Percentiles rank a stretch among this genome's conserved stretches.
Evolutionary conservation across 2,888 invertebrate species (phyloP).

Genomic region (Suillia variegata): DNA sequence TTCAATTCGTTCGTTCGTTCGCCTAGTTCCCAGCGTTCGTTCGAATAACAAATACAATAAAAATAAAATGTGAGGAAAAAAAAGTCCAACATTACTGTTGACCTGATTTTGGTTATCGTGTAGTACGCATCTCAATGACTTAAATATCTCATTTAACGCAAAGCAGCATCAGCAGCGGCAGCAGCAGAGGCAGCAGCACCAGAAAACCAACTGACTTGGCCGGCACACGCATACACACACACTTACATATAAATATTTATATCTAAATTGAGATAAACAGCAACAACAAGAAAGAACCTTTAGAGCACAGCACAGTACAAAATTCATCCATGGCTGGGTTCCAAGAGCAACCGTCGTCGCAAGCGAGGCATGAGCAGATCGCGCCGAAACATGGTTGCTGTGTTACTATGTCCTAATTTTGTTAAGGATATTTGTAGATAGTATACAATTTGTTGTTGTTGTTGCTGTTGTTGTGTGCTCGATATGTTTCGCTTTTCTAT

Average conservation of each 20-base stretch:
- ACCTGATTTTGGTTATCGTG: constrained; percentile 46
- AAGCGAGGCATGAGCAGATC: background rate
- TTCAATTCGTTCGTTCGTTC: background rate
- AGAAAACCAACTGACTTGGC: too few relatives aligned
- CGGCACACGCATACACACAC: too few relatives aligned
- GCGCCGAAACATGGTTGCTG: constrained; percentile 10
- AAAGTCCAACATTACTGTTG: constrained; percentile 31
- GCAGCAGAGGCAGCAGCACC: constrained; percentile 11
- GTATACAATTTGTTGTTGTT: too few relatives aligned
- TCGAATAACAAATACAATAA: too few relatives aligned
- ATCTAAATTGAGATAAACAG: background rate
- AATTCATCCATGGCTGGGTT: background rate
- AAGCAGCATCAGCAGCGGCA: constrained; percentile 22
- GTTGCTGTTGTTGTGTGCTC: background rate
- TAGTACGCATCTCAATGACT: constrained; percentile 42
- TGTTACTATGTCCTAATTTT: constrained; percentile 19
- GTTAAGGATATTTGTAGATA: constrained; percentile 1
- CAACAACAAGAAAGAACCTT: background rate
- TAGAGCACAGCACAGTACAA: background rate
- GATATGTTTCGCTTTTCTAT: background rate
- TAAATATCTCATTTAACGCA: constrained; percentile 53
- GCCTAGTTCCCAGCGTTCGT: too few relatives aligned
- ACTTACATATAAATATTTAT: constrained; percentile 1
- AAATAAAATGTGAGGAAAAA: too few relatives aligned
- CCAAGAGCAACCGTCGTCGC: background rate